These are phyloP conservation scores for Opisthograptis luteolata DNA, from an alignment of 2,888 invertebrate genomes.

Conservation along the genomic window DNA sequence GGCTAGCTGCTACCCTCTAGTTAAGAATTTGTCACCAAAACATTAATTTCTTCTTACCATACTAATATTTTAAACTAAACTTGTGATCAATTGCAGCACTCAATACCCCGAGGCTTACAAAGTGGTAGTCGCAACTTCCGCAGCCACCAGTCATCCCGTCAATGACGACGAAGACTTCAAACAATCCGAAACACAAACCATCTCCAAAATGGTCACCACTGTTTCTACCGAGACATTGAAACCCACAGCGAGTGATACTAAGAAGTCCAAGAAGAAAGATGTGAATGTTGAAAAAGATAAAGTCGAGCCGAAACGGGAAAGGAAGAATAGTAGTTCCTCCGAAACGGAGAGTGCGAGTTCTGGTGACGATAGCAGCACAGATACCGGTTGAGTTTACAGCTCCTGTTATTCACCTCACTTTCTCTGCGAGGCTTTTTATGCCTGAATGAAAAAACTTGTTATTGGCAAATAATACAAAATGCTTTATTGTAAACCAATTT, in stretches of 20 bases:
- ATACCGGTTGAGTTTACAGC: conserved; percentile 78
- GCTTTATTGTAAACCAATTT: no score
- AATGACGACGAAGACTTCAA: conserved; percentile 73
- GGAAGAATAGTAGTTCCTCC: conserved; percentile 80
- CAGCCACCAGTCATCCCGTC: conserved; percentile 69
- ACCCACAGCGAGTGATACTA: conserved; percentile 64
- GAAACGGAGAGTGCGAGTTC: conserved; percentile 86
- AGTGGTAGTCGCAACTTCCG: conserved; percentile 81
- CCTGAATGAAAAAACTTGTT: no score
- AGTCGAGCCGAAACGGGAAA: conserved; percentile 41
- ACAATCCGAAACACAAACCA: conserved; percentile 50
- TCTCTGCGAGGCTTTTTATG: no score
- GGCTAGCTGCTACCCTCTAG: no score
- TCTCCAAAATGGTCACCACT: conserved; percentile 76
- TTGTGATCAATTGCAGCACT: conserved; percentile 58
- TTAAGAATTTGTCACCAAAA: no score
- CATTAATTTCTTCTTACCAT: no score
- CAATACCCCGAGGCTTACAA: conserved; percentile 89
- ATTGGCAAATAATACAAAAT: no score
- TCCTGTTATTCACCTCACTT: no score
- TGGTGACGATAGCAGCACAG: conserved; percentile 87
- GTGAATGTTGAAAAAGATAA: conserved; percentile 30
- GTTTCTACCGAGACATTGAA: conserved; percentile 77
- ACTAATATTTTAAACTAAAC: no score
- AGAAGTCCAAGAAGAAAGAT: conserved; percentile 61